Evolutionary conservation across 2,797 vertebrate species (phyloP).

Genomic region (Phataginus tricuspis): DNA sequence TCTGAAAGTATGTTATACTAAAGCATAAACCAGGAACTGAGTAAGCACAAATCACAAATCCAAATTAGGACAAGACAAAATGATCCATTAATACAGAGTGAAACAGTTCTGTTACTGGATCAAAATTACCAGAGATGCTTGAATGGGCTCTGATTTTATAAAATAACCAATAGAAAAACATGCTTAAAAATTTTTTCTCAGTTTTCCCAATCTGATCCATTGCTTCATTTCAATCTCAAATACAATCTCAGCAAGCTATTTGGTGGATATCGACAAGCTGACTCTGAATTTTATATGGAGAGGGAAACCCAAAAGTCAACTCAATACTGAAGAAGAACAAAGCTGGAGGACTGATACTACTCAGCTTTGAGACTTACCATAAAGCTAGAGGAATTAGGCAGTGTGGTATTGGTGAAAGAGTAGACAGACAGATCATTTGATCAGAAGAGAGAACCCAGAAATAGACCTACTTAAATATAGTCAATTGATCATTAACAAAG

Average conservation of each 20-base stretch:
- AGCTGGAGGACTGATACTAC: neutral
- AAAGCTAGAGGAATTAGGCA: neutral
- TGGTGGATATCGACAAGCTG: neutral
- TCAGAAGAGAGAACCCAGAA: neutral
- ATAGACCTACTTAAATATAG: neutral
- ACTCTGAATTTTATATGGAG: neutral
- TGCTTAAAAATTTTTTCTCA: neutral
- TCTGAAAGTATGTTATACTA: conserved; percentile 31
- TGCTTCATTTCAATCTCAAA: neutral
- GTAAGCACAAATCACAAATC: conserved; percentile 16
- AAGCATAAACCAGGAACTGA: neutral
- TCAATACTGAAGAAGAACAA: neutral
- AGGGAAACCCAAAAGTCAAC: neutral
- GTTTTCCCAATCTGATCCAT: neutral
- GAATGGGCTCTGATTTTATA: neutral
- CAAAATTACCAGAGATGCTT: neutral
- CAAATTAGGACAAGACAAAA: conserved; percentile 29
- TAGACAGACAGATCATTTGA: neutral
- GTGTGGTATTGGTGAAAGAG: neutral
- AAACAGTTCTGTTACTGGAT: neutral
- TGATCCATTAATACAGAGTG: neutral
- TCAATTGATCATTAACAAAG: neutral
- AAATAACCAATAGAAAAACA: neutral
- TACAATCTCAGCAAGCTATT: neutral
- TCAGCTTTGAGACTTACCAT: neutral